A percentile compares a stretch with the other conserved stretches of the same genome.
phyloP scores from a whole-genome alignment of 2,797 vertebrate genomes.

The Aeoliscus strigatus region DNA sequence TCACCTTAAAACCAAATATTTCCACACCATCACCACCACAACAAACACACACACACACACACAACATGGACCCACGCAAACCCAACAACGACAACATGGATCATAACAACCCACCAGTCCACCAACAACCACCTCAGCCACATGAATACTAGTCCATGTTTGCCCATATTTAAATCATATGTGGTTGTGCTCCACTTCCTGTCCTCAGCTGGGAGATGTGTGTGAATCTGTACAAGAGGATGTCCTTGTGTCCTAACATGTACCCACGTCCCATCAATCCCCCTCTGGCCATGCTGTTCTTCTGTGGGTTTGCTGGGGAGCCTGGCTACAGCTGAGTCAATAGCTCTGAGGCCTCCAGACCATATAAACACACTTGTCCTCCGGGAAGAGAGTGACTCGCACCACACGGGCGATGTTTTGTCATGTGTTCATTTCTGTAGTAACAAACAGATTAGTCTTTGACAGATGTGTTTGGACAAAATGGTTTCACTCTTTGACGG shows the following conservation, averaged over 20 bases:
- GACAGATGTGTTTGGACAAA: slow-evolving; percentile 47
- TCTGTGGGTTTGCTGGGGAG: slow-evolving; percentile 26
- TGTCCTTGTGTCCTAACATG: neutral
- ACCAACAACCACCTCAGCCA: too few species aligned
- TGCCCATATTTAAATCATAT: too few species aligned
- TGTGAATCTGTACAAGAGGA: too few species aligned
- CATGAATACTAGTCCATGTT: too few species aligned
- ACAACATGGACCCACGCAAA: too few species aligned
- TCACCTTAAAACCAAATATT: too few species aligned
- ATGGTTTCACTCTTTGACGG: slow-evolving; percentile 19
- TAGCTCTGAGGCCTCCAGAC: slow-evolving; percentile 41
- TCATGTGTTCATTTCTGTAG: slow-evolving; percentile 47
- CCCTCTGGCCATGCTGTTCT: slow-evolving; percentile 6
- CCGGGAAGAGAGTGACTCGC: slow-evolving; percentile 42
- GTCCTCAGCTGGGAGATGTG: too few species aligned
- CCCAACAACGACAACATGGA: too few species aligned
- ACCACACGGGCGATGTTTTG: slow-evolving; percentile 43
- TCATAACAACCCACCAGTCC: too few species aligned
- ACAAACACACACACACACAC: too few species aligned
- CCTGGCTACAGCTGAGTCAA: slow-evolving; percentile 66
- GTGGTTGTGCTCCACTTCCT: too few species aligned
- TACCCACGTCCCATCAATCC: slow-evolving; percentile 15
- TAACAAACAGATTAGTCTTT: slow-evolving; percentile 55
- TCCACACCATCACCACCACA: too few species aligned
- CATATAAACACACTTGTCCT: slow-evolving; percentile 48